Base-by-base conservation (phyloP, 2,797 vertebrate species). In the Enteromius anoplus region DNA sequence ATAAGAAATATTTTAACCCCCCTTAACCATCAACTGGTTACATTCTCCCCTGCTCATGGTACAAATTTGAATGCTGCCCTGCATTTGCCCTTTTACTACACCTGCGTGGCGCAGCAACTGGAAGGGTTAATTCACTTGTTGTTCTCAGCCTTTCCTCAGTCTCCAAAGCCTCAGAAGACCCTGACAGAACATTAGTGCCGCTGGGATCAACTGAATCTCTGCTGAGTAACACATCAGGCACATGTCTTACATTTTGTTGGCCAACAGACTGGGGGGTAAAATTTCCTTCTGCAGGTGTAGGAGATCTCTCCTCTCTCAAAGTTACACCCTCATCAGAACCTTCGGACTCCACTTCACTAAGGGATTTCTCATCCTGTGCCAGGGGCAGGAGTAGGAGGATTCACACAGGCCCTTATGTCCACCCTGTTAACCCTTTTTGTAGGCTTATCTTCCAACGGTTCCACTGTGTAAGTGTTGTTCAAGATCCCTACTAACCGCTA, bases 21-120 rank as follows among this genome's bases (percentile, higher is more conserved):
- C 37, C 8, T 40, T 40, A 40, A 40, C 37, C 8, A 40, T 40
- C 37, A 40, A 40, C 7, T 40, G 37, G 37, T 40, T 40, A 40
- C 65, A 80, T 66, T 69, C 65, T 55, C 65, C 78, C 64, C 47
- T 80, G 32, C 64, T 80, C n/a, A 80, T 60, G 51, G 11, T 71
- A 55, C 11, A 70, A 4, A 29, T 62, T 80, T 10, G 40, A 72
- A 4, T 60, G 34, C 37, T 60, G n/a, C 10, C 78, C 68, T 42
- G 66, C 51, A 71, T 80, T 81, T 70, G 29, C 9, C 21, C 51
- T 71, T 11, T 21, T 29, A 34, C 78, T 80, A 53, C 17, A 45
- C 1, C 37, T 40, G 37, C 37, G 37, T 40, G 37, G 37, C 7
- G 45, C 45, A 47, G 12, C 45, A 47, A 47, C 45, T 14, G 45